Base-by-base conservation (phyloP, 92 coral and sea anemone species). In the Porites cylindrica region DNA sequence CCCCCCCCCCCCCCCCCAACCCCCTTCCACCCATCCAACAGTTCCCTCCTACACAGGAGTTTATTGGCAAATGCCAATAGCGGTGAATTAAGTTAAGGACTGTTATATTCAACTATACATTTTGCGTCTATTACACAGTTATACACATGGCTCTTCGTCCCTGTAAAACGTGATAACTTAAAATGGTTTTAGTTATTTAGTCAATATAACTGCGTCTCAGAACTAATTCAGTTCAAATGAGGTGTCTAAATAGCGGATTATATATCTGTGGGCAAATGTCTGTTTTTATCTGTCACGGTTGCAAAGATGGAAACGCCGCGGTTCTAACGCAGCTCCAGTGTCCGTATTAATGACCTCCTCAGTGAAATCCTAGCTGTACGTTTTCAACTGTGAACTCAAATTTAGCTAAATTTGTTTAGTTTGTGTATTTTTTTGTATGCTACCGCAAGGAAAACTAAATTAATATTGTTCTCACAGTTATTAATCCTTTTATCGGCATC, bases 151-250 rank as follows among this genome's bases (percentile, higher is more conserved):
- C 47, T 38, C 47, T 38, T 38, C 47, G 47, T 38, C 47, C 47
- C 47, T 38, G 4, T 38, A 38, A 38, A 38, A 5, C 47, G 47
- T 38, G 47, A 38, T 38, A 68, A 68, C 26, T 68, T 23, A 14
- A 69, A 10, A 38, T 38, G 47, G 12, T 56, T 24, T 47, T 47
- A 71, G 43, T 71, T 43, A 18, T 18, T 38, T 29, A 14, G 26
- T 47, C 75, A 32, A 70, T 70, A 70, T 70, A 51, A 32, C 47
- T 52, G 43, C 10, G 54, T 20, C 23, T 17, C 58, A 6, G 47
- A 71, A 71, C 56, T 71, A 71, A 71, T 71, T 71, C 76, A 58
- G 18, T 71, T 71, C 8, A 24, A 16, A 71, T 71, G 17, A 71
- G 54, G n/a, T 8, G n/a, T 5, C n/a, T 51, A 12, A 43, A 17